Conservation (phyloP, 2,797 vertebrate species). For the Hoplostethus atlanticus region DNA sequence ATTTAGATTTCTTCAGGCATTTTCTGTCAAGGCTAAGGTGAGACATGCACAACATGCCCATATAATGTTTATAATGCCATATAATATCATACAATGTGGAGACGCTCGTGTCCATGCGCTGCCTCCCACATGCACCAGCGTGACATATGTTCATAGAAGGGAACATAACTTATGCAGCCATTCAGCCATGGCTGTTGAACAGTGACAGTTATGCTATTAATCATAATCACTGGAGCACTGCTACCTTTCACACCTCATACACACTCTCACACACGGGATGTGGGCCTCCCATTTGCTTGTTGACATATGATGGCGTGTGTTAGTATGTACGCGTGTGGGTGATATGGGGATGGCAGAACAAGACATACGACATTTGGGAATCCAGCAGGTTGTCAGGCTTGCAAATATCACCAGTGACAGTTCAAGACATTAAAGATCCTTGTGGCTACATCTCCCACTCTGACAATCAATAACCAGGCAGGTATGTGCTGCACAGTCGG, state of each 20-base stretch:
- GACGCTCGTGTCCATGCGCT: slow-evolving; percentile 25
- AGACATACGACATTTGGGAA: slow-evolving; percentile 42
- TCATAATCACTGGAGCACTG: slow-evolving; percentile 62
- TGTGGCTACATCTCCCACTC: slow-evolving; percentile 31
- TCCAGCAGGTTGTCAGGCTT: slow-evolving; percentile 41
- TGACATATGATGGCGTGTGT: slow-evolving; percentile 25
- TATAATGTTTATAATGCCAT: slow-evolving; percentile 46
- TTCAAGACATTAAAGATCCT: slow-evolving; percentile 41
- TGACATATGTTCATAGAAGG: slow-evolving; percentile 52
- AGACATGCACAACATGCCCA: slow-evolving; percentile 9
- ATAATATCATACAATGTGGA: slow-evolving; percentile 27
- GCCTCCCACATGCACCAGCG: slow-evolving; percentile 28
- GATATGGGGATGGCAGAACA: not conserved
- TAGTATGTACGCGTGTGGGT: slow-evolving; percentile 3
- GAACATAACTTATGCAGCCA: slow-evolving; percentile 59
- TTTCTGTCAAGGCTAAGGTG: slow-evolving; percentile 16
- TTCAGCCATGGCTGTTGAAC: slow-evolving; percentile 49
- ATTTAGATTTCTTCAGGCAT: slow-evolving; percentile 4
- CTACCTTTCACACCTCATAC: slow-evolving; percentile 57
- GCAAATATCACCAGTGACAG: slow-evolving; percentile 57
- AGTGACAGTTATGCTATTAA: slow-evolving; percentile 67
- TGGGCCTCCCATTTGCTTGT: slow-evolving; percentile 18
- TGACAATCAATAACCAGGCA: slow-evolving; percentile 47
- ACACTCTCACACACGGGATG: not conserved
- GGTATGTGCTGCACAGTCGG: slow-evolving; percentile 33